Percentiles rank a stretch among this genome's conserved stretches.
phyloP scores from a whole-genome alignment of 2,888 invertebrate genomes.

The Toxonevra muliebris region DNA sequence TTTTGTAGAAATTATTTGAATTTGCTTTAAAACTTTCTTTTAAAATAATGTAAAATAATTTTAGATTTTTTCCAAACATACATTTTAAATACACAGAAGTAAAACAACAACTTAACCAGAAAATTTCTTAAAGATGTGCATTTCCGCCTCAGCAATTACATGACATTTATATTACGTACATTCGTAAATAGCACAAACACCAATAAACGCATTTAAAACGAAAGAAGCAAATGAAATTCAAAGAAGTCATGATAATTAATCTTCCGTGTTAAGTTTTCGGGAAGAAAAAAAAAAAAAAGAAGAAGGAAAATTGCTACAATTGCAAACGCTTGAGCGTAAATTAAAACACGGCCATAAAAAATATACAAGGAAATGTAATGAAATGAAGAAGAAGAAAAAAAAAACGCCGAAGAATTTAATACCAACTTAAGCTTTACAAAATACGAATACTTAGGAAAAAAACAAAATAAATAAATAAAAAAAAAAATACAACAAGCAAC shows the following conservation, averaged over 20 bases:
- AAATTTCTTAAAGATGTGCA: no score
- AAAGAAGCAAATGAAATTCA: conserved; percentile 14
- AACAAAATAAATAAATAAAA: no score
- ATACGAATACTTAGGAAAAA: no score
- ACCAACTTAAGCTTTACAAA: conserved; percentile 2
- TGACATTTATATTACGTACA: no score
- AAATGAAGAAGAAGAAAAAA: neutral
- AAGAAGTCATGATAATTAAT: conserved; percentile 26
- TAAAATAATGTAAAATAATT: no score
- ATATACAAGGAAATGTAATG: neutral
- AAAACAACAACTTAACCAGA: no score
- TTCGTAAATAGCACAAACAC: neutral
- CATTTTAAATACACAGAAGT: no score
- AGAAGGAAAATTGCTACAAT: conserved; percentile 19
- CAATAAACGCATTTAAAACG: neutral
- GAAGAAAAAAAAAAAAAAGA: neutral
- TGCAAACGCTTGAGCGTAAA: conserved; percentile 16
- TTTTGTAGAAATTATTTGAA: no score
- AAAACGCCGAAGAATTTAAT: neutral
- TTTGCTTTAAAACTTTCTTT: no score
- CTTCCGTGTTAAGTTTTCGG: conserved; percentile 21
- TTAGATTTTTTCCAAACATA: no score
- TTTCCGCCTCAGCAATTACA: no score
- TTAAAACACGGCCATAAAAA: conserved; percentile 31
- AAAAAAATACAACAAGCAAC: no score